A percentile compares a stretch with the other conserved stretches of the same genome.
phyloP scores from a whole-genome alignment of 2,888 invertebrate species.

The Holacanthella duospinosa region DNA sequence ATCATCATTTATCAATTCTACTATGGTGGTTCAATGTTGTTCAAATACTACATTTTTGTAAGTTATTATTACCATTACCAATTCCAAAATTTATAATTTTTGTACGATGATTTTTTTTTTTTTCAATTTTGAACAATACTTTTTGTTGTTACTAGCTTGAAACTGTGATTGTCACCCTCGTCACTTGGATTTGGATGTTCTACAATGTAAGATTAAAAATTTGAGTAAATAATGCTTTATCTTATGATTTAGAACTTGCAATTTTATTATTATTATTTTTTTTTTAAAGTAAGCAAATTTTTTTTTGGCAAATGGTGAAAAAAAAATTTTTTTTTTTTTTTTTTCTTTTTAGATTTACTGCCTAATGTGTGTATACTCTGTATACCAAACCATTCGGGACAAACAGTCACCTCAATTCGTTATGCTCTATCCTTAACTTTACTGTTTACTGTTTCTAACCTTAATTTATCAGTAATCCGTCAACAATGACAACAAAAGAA shows the following conservation, averaged over 20 bases:
- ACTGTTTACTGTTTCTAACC: neutral
- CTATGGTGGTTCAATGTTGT: slow-evolving; percentile 74
- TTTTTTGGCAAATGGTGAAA: too few relatives aligned
- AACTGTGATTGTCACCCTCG: slow-evolving; percentile 61
- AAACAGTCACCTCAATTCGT: slow-evolving; percentile 81
- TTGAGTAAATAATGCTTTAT: slow-evolving; percentile 29
- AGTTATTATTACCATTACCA: slow-evolving; percentile 44
- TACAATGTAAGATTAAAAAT: slow-evolving; percentile 57
- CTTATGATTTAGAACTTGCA: too few relatives aligned
- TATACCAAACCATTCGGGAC: slow-evolving; percentile 67
- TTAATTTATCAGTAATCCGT: too few relatives aligned
- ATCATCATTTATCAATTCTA: slow-evolving; percentile 63
- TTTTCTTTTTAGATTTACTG: too few relatives aligned
- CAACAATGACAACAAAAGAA: too few relatives aligned
- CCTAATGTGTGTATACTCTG: slow-evolving; percentile 73
- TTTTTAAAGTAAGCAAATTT: too few relatives aligned
- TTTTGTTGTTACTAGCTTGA: slow-evolving; percentile 68
- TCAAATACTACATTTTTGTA: slow-evolving; percentile 84
- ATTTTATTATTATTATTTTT: too few relatives aligned
- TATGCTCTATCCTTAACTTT: slow-evolving; percentile 45
- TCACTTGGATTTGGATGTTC: slow-evolving; percentile 70
- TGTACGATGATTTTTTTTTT: too few relatives aligned
- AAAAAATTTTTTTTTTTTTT: too few relatives aligned
- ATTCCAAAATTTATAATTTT: neutral
- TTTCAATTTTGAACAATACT: too few relatives aligned